Evolutionary conservation across 2,888 invertebrate species (phyloP), one percentile per base, ranked within the genome.

Genomic region (Sesia apiformis): DNA sequence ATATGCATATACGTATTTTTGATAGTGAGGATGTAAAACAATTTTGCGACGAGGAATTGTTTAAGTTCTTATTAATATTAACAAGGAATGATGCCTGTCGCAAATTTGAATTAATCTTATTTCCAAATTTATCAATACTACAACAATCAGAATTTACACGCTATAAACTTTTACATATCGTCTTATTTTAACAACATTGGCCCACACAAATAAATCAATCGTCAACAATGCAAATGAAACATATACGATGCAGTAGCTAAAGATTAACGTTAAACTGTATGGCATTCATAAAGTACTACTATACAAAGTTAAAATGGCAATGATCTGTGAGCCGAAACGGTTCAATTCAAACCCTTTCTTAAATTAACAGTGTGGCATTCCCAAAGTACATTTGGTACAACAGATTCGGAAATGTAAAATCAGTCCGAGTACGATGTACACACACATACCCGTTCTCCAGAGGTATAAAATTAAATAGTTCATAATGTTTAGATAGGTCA

Each of bases 191-290:
- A 66, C 60, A 64, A 62, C 60, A 65, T 67, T 64, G 66, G 66
- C 66, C 67, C 66, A 61, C 61, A 61, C 60, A 60, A 61, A 23
- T 23, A 46, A 66, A 66, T 56, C 57, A 66, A 66, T 56, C 57
- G 53, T 56, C 53, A 50, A 55, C 54, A 56, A 60, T 61, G 62
- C 59, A 61, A 61, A 63, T 39, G 54, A 57, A 58, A 51, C 43
- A 38, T 56, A 53, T 53, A 49, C 38, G 62, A 60, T 64, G 67
- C 56, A 61, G 64, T 57, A 63, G 54, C 60, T 61, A 57, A 63
- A 60, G 61, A 59, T 64, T 57, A 53, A 55, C 46, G 23, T 46
- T 46, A 46, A 46, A 46, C 46, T 46, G 46, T 46, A 46, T 46
- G 46, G 46, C 46, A 46, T 6, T 46, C 23, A 23, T 46, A n/a